Base-by-base conservation (phyloP, 2,113 vertebrate genomes). In the Gila orcuttii region DNA sequence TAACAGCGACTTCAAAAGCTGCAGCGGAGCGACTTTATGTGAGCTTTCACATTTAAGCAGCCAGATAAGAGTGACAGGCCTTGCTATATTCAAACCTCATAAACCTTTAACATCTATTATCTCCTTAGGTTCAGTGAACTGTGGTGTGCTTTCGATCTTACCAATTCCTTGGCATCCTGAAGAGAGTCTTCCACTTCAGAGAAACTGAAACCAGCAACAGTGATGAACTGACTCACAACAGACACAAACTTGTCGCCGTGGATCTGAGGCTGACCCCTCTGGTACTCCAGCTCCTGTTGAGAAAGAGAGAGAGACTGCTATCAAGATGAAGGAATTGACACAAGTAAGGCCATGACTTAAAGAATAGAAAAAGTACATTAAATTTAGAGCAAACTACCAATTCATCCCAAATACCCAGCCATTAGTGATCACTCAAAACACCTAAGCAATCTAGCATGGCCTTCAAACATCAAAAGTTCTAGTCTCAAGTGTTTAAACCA, bases 161-260 rank as follows among this genome's bases (percentile, higher is more conserved):
- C 98, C 96, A 96, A 97, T 89, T 98, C 96, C 92, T 94, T 97
- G 91, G 97, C 96, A 69, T 99, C 97, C 0, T 91, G 95, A 69
- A 99, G 94, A 89, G 97, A 97, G 83, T 99, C 98, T 88, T 99
- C 98, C 84, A 99, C 94, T 88, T 99, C 98, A 0, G 97, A 99
- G 95, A 99, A 99, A 91, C 97, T 97, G 93, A 99, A 99, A 89
- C 97, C 97, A 47, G 98, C 97, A 87, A 99, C 97, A 0, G 98
- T 99, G 94, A 98, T 98, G 94, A 99, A 99, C 95, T 99, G 97
- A 0, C 97, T 95, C 93, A 99, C 98, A 90, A 99, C 96, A 0
- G 97, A 96, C 88, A 98, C 96, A 36, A 99, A 99, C 89, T 96
- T 98, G 91, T 99, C 98, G 2, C 93, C 96, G 0, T 94, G 90